These are phyloP conservation scores for Drosophila funebris DNA, from an alignment of 1,140 invertebrate species.

Conservation along the genomic window DNA sequence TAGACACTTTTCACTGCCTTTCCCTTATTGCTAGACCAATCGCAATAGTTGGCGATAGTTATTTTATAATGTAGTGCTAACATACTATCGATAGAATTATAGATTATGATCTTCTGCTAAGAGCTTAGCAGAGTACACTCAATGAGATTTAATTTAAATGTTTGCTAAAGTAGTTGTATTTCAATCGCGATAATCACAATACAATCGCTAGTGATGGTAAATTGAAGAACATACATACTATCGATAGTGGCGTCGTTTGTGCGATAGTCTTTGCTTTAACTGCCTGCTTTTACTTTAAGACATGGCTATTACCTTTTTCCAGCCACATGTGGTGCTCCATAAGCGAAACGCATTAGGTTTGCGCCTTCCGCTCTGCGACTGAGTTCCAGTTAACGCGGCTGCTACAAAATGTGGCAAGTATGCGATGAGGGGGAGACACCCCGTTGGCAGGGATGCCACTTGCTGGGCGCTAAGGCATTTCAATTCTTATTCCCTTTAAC, in stretches of 20 bases:
- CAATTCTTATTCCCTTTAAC: slow-evolving; percentile 51
- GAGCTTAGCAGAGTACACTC: too few species aligned
- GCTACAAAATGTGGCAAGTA: slow-evolving; percentile 35
- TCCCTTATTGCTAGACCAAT: too few species aligned
- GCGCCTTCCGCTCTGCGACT: slow-evolving; percentile 13
- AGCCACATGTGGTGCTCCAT: slow-evolving; percentile 59
- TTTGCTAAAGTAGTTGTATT: too few species aligned
- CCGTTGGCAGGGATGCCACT: neutral
- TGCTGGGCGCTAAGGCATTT: slow-evolving; percentile 41
- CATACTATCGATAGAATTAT: too few species aligned
- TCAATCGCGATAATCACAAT: neutral
- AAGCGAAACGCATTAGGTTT: slow-evolving; percentile 52
- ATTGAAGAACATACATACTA: neutral
- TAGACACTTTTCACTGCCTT: too few species aligned
- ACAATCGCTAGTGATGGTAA: neutral
- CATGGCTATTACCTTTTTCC: slow-evolving; percentile 10
- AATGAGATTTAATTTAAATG: too few species aligned
- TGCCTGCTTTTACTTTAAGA: slow-evolving; percentile 3
- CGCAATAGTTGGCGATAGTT: too few species aligned
- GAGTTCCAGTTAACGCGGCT: neutral
- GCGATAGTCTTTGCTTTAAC: neutral
- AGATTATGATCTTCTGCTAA: too few species aligned
- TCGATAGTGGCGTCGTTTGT: neutral
- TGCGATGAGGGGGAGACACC: neutral
- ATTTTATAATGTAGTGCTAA: too few species aligned